Evolutionary conservation across 2,113 vertebrate genomes (phyloP).

Genomic region (Ophiodon elongatus): DNA sequence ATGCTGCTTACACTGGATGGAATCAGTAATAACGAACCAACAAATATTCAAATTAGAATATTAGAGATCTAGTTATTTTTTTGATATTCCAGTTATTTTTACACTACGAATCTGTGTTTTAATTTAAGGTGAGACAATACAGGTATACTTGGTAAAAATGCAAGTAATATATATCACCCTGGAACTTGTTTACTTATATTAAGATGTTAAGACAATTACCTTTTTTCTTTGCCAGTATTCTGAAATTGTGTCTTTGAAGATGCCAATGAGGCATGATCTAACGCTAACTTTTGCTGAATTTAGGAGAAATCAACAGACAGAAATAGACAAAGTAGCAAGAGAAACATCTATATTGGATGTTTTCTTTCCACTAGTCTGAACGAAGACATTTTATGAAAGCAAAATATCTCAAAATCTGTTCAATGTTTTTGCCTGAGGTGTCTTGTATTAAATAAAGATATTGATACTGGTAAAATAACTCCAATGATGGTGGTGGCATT

Average conservation of each 20-base stretch:
- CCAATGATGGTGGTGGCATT: not conserved
- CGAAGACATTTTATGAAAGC: not conserved
- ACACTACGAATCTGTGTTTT: not conserved
- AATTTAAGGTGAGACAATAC: not conserved
- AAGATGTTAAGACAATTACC: not conserved
- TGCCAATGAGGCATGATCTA: not conserved
- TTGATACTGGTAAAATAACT: not conserved
- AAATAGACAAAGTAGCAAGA: not conserved
- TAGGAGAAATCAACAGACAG: not conserved
- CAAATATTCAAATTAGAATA: not conserved
- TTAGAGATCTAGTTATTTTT: not conserved
- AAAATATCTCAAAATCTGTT: not conserved
- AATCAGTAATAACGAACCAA: not conserved
- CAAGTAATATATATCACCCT: not conserved
- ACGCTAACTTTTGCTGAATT: not conserved
- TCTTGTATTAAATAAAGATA: not conserved
- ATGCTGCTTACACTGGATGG: not conserved
- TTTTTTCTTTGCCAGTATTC: not conserved
- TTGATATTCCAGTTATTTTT: not conserved
- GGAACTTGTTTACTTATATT: not conserved
- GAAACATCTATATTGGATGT: not conserved
- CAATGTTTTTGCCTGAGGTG: too few species aligned
- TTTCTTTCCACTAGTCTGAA: not conserved
- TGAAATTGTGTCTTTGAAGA: not conserved
- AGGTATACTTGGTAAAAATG: not conserved